Evolutionary conservation across 2,113 vertebrate genomes (phyloP), one percentile per base, ranked within the genome.

Genomic region (Puntigrus tetrazona): DNA sequence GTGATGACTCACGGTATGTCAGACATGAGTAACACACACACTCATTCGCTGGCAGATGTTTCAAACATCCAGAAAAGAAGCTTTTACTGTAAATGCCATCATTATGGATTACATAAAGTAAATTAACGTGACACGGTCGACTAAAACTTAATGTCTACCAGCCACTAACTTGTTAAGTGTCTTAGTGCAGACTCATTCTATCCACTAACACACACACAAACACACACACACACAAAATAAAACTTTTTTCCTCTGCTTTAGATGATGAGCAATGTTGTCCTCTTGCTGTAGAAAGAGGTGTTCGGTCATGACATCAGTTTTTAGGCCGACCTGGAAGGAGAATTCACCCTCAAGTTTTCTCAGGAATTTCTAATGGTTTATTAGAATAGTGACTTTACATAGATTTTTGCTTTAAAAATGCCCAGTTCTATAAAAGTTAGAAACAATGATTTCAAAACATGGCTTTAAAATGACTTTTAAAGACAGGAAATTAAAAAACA

Each of bases 51-150:
- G 31, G 83, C 87, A 91, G 87, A 91, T 91, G 92, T 92, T 89
- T 63, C 81, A 79, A 82, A 38, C 86, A 87, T 92, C 87, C 72
- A 78, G 78, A 80, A 38, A 78, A 83, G 65, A 38, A 20, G 65
- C 45, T 20, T 84, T 94, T 91, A 92, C 92, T 83, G 90, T 91
- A 92, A 93, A 90, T 82, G 81, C 84, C 82, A 85, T 72, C 38
- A 70, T 70, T 70, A 27, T 70, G 41, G 65, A 82, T 70, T 52
- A 25, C 65, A 70, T 52, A 70, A 78, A 72, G 45, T 82, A 82
- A 47, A 70, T 55, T 25, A 29, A 52, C 52, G 22, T 55, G 43
- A 82, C 65, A 55, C 45, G 9, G 63, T 70, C 2, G 22, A 70
- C 29, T 16, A 27, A 55, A 70, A 25, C 43, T 34, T 50, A 9